Base-by-base conservation (phyloP, 2,797 vertebrate species). In the Dicrostonyx torquatus region DNA sequence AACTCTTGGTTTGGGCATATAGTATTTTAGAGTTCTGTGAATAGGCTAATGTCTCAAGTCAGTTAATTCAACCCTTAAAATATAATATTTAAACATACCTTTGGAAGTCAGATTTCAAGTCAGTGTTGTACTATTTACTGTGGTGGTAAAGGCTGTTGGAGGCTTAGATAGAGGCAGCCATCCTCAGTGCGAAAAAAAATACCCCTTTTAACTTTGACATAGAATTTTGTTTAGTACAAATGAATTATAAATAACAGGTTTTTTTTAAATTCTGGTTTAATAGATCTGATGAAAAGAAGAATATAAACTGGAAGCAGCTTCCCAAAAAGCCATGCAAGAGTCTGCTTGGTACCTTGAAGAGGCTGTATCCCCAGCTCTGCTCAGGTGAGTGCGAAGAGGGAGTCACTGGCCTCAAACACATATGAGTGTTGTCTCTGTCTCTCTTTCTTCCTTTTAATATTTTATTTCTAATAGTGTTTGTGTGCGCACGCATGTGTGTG, bases 261-360 rank as follows among this genome's bases (percentile, higher is more conserved):
- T 94, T 94, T 43, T 87, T 77, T 93, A 70, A 83, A 73, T 97
- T 95, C n/a, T 96, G 48, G 68, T 80, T 95, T 45, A 97, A 94
- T 96, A 99, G 99, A 98, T 99, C 99, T 84, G 99, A 99, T 93
- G 99, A 99, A 96, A 99, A 99, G 98, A 99, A 99, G 97, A 99
- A 95, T 97, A 98, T 97, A 96, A 99, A 98, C 98, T 99, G 99
- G 99, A 99, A 99, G 95, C 99, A 99, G 88, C 99, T 99, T 97
- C 99, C 99, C 77, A 99, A 99, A 98, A 99, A 99, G 94, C 99
- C 99, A 0, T 99, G 99, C 98, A 99, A 99, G 98, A 99, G 95
- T 97, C 98, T 99, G 18, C 96, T 99, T 22, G 99, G 98, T 98
- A 98, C 98, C 24, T 98, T 99, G 95, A 99, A 97, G 98, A 99